Conservation (phyloP, 2,797 vertebrate genomes). For the Megaceryle alcyon region DNA sequence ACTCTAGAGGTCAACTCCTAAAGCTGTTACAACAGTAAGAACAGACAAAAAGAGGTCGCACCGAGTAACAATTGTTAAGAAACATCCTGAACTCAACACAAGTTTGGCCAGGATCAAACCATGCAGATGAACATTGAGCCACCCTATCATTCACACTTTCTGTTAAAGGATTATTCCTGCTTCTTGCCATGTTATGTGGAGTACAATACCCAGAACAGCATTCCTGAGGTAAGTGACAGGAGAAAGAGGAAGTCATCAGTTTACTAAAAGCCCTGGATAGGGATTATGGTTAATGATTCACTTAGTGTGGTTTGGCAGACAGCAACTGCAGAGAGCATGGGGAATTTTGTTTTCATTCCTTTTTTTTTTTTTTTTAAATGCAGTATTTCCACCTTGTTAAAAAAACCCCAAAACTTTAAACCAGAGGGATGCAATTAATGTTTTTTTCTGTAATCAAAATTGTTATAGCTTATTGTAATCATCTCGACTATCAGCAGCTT, state of each 20-base stretch:
- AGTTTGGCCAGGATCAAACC: conserved; percentile 1
- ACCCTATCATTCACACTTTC: background rate
- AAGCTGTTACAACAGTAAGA: background rate
- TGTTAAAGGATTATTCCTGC: conserved; percentile 7
- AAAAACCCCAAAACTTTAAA: background rate
- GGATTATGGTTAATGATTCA: conserved; percentile 49
- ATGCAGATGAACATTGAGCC: background rate
- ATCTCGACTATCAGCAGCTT: conserved; percentile 22
- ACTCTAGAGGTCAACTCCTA: background rate
- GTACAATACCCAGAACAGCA: conserved; percentile 57
- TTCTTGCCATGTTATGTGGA: conserved; percentile 36
- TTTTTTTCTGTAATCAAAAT: conserved; percentile 22
- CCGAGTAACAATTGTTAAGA: background rate
- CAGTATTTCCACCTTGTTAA: background rate
- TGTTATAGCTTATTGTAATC: conserved; percentile 16
- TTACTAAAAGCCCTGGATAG: conserved; percentile 28
- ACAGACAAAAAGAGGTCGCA: background rate
- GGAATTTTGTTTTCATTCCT: background rate
- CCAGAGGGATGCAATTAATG: background rate
- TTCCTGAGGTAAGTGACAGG: conserved; percentile 77
- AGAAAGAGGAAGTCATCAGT: conserved; percentile 57
- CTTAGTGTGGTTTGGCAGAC: conserved; percentile 16
- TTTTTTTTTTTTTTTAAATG: background rate
- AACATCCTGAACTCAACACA: background rate
- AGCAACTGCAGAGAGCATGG: background rate